Base-by-base conservation (phyloP, 2,797 vertebrate genomes). In the Mormyrops attenuatus region DNA sequence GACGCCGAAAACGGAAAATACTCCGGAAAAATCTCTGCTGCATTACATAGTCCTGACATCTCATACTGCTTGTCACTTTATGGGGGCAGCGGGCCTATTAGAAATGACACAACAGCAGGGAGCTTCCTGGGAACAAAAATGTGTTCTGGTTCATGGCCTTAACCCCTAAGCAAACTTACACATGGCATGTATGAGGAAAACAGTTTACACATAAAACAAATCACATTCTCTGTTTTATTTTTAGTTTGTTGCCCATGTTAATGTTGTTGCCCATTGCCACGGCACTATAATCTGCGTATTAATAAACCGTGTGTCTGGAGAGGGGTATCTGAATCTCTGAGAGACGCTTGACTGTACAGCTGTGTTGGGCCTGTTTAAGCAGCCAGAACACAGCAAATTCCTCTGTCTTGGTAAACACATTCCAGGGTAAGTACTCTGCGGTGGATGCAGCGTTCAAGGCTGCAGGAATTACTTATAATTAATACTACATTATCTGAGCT, bases 371-470 rank as follows among this genome's bases (percentile, higher is more conserved):
- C 85, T 63, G 38, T 88, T 69, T 20, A 30, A 66, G 34, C 38
- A 22, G 38, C 34, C 17, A 41, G 87, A 47, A 88, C 57, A 57
- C 26, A 55, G 30, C 26, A 11, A 30, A 87, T 87, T 57, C 26
- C 50, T 87, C 85, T 49, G 34, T 60, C 20, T 63, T 34, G 22
- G 87, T 66, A 88, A 88, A 88, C 87, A 88, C 87, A 88, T 88
- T 63, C 87, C 87, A 41, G 41, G 38, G 87, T 66, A 88, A 88
- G 44, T 63, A 11, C 41, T 88, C 8, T 53, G 38, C 3, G 87
- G 38, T 41, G 38, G 57, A 88, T 63, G 55, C 50, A 17, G 55
- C 15, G 7, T 88, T 88, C 50, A 57, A 87, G 85, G 26, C 55
- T 55, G 17, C 34, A 47, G 34, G 30, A 63, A 63, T 66, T 34